Percentiles rank a stretch among this genome's conserved stretches.
These are phyloP conservation scores for Cephus pygmeus DNA, from an alignment of 2,888 invertebrate species.

Conservation along the genomic window DNA sequence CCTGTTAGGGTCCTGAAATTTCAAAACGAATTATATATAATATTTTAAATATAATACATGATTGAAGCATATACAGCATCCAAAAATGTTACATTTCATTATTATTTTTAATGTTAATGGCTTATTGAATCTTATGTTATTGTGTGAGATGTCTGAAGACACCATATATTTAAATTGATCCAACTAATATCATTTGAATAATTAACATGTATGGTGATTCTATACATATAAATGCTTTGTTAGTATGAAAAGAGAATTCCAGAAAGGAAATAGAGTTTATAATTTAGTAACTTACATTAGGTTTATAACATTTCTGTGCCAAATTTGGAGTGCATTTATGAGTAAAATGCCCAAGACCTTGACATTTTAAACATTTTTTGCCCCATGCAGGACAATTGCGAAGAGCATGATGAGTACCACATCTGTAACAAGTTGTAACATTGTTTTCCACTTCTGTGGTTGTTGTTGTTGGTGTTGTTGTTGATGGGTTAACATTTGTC, in stretches of 20 bases:
- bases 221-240: neutral
- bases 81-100: too few species aligned
- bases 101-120: too few species aligned
- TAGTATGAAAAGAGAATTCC: neutral
- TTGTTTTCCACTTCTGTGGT: neutral
- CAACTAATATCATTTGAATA: neutral
- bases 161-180: neutral
- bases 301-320: neutral
- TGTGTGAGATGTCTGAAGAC: too few species aligned
- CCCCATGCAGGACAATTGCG: slow-evolving; percentile 35
- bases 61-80: too few species aligned
- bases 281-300: neutral
- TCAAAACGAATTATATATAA: neutral
- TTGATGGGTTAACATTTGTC: slow-evolving; percentile 12
- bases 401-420: slow-evolving; percentile 25
- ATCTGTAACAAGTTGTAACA: slow-evolving; percentile 27
- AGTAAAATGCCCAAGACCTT: slow-evolving; percentile 23
- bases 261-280: neutral
- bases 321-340: neutral
- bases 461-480: neutral
- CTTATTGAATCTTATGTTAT: too few species aligned
- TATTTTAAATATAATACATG: too few species aligned
- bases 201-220: neutral
- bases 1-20: neutral
- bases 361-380: slow-evolving; percentile 32